phyloP scores from a whole-genome alignment of 2,888 invertebrate species.

The Drosophila atripex region DNA sequence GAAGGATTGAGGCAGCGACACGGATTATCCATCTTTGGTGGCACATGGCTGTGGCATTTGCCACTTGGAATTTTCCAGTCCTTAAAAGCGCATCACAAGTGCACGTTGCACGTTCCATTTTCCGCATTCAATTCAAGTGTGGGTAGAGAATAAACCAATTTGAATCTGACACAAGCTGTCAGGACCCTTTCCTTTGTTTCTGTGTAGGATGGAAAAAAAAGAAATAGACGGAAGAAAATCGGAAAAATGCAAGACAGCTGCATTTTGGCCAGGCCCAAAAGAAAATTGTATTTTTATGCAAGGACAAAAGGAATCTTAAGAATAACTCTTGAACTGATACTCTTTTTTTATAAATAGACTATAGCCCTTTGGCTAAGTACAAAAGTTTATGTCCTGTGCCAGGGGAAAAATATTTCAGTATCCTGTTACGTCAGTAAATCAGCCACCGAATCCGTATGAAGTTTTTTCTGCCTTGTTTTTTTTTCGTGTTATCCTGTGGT shows the following conservation, averaged over 20 bases:
- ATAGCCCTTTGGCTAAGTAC: not conserved
- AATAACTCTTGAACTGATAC: not conserved
- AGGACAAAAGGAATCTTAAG: slow-evolving; percentile 1
- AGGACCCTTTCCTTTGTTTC: slow-evolving; percentile 9
- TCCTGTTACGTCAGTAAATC: slow-evolving; percentile 55
- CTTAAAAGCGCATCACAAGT: slow-evolving; percentile 13
- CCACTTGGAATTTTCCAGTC: slow-evolving; percentile 6
- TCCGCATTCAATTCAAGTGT: not conserved
- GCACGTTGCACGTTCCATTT: not conserved
- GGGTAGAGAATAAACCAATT: slow-evolving; percentile 19
- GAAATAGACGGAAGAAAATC: slow-evolving; percentile 3
- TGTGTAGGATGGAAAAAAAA: slow-evolving; percentile 1
- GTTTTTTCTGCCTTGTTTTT: slow-evolving; percentile 27
- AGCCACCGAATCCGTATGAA: slow-evolving; percentile 59
- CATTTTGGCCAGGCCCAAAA: not conserved
- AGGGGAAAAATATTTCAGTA: slow-evolving; percentile 44
- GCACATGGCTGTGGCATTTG: slow-evolving; percentile 26
- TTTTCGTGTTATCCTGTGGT: slow-evolving; percentile 47
- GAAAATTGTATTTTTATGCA: slow-evolving; percentile 20
- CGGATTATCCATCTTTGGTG: slow-evolving; percentile 12
- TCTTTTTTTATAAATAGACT: not conserved
- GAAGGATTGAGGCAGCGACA: not conserved
- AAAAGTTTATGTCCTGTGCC: slow-evolving; percentile 18
- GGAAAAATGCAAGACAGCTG: slow-evolving; percentile 4
- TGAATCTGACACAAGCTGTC: slow-evolving; percentile 32